Percentiles rank a stretch among this genome's conserved stretches.
phyloP scores from a whole-genome alignment of 2,113 vertebrate genomes.

The Lophius piscatorius region DNA sequence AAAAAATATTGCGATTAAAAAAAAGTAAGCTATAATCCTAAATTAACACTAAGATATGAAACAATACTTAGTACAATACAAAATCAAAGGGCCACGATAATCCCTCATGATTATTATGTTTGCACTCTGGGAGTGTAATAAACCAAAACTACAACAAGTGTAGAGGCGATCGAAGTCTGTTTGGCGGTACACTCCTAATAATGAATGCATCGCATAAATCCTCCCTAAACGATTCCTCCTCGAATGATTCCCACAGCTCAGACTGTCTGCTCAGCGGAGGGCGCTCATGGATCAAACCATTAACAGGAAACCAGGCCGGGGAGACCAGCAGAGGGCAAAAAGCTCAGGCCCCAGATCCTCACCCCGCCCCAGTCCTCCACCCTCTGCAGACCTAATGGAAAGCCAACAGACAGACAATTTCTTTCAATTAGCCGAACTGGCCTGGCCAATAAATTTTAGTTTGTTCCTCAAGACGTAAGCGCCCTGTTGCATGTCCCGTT shows the following conservation, averaged over 20 bases:
- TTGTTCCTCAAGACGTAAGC: slow-evolving; percentile 77
- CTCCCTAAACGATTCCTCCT: slow-evolving; percentile 69
- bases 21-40: slow-evolving; percentile 10
- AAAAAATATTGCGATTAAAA: background rate
- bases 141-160: slow-evolving; percentile 43
- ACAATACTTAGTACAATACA: slow-evolving; percentile 14
- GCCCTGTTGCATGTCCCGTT: slow-evolving; percentile 78
- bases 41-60: slow-evolving; percentile 4
- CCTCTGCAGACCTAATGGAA: slow-evolving; percentile 65
- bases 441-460: slow-evolving; percentile 83
- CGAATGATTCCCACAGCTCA: slow-evolving; percentile 70
- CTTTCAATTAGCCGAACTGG: slow-evolving; percentile 84
- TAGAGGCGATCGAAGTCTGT: slow-evolving; percentile 52
- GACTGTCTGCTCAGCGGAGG: slow-evolving; percentile 67
- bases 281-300: slow-evolving; percentile 75
- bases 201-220: slow-evolving; percentile 71
- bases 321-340: slow-evolving; percentile 49
- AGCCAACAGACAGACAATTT: slow-evolving; percentile 84
- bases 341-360: slow-evolving; percentile 55
- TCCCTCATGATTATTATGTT: slow-evolving; percentile 37
- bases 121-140: slow-evolving; percentile 10
- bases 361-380: slow-evolving; percentile 33
- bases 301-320: slow-evolving; percentile 51
- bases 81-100: slow-evolving; percentile 1
- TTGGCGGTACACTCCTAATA: slow-evolving; percentile 60